These are phyloP conservation scores for Sardinella longiceps DNA, from an alignment of 2,797 vertebrate species.

Conservation along the genomic window DNA sequence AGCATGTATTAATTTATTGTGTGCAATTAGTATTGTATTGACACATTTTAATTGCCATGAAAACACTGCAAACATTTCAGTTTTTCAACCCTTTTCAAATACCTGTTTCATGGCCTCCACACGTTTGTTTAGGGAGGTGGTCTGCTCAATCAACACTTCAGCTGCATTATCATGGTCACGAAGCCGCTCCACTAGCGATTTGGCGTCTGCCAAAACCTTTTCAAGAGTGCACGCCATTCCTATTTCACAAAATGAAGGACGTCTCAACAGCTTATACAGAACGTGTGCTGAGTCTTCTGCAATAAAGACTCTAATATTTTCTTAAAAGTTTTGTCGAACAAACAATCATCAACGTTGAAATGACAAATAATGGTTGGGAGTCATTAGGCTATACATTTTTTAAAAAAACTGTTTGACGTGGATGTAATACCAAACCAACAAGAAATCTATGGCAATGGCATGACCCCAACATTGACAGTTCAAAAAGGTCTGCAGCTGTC, in stretches of 20 bases:
- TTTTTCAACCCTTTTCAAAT: neutral
- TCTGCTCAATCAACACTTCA: conserved; percentile 95
- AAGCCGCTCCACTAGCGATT: conserved; percentile 90
- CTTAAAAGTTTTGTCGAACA: neutral
- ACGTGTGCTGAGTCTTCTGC: neutral
- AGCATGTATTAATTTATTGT: neutral
- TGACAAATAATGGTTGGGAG: neutral
- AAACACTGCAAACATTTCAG: neutral
- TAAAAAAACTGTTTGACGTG: neutral
- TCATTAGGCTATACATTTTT: too few relatives aligned
- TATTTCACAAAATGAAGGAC: neutral
- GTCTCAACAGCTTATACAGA: neutral
- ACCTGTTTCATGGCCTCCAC: conserved; percentile 98
- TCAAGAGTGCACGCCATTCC: conserved; percentile 93
- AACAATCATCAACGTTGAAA: neutral
- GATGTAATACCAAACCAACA: neutral
- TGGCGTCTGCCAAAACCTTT: conserved; percentile 93
- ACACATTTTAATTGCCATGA: neutral
- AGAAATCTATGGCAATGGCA: neutral
- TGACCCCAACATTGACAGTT: neutral
- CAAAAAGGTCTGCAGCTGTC: neutral
- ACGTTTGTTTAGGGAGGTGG: conserved; percentile 90
- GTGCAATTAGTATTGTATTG: neutral
- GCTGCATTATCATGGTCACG: conserved; percentile 95
- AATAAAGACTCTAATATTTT: neutral